These are phyloP conservation scores for Eupithecia pulchellata DNA, from an alignment of 2,888 invertebrate species.

Conservation along the genomic window DNA sequence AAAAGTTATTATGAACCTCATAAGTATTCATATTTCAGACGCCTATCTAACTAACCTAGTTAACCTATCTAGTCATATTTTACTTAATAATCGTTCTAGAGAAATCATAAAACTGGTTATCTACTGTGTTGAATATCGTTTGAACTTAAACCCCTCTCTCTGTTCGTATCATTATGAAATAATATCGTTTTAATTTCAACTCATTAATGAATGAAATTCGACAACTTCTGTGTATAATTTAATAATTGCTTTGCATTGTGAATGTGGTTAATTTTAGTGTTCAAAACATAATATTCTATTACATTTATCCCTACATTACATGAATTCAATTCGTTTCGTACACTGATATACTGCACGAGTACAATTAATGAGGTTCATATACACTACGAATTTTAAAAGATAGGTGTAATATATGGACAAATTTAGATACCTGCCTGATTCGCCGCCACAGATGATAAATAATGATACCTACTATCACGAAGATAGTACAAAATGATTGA, in stretches of 20 bases:
- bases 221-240: not conserved
- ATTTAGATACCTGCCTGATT: too few relatives aligned
- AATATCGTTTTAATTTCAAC: not conserved
- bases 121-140: constrained; percentile 61
- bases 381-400: too few relatives aligned
- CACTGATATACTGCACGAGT: not conserved
- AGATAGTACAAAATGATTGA: constrained; percentile 40
- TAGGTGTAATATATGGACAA: too few relatives aligned
- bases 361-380: not conserved
- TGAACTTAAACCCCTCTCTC: constrained; percentile 59
- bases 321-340: not conserved
- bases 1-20: not conserved
- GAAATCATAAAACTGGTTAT: constrained; percentile 52
- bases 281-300: not conserved
- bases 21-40: too few relatives aligned
- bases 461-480: constrained; percentile 8
- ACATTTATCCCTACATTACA: not conserved
- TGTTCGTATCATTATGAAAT: constrained; percentile 25
- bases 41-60: too few relatives aligned
- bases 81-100: constrained; percentile 15
- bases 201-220: not conserved
- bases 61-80: not conserved
- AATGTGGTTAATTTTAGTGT: not conserved
- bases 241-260: not conserved
- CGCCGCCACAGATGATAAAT: constrained; percentile 22